phyloP scores from a whole-genome alignment of 2,113 vertebrate species.

The Nothobranchius furzeri region DNA sequence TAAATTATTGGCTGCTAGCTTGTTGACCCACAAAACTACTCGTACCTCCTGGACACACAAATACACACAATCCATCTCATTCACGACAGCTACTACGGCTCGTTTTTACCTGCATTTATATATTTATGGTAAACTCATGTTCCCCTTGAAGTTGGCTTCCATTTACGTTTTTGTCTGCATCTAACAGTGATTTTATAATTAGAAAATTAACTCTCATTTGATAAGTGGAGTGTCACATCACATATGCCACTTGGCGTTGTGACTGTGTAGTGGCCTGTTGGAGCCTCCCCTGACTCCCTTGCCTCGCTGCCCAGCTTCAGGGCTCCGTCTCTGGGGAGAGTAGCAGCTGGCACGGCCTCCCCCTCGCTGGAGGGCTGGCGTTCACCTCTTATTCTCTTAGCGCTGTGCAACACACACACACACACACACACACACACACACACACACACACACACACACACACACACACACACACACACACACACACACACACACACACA shows the following conservation, averaged over 20 bases:
- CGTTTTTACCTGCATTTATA: constrained; percentile 13
- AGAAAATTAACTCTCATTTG: constrained; percentile 52
- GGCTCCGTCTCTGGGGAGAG: constrained; percentile 70
- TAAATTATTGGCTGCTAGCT: constrained; percentile 97
- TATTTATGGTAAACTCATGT: background rate
- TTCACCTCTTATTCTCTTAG: constrained; percentile 57
- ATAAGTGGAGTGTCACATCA: constrained; percentile 60
- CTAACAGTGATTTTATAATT: constrained; percentile 26
- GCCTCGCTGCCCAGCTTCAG: constrained; percentile 73
- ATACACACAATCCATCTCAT: constrained; percentile 27
- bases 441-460: too few relatives aligned
- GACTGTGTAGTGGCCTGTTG: constrained; percentile 48
- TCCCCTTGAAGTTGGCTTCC: too few relatives aligned
- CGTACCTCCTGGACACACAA: constrained; percentile 81
- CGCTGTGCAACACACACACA: constrained; percentile 14
- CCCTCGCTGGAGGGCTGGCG: constrained; percentile 73
- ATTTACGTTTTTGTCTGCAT: too few relatives aligned
- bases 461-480: too few relatives aligned
- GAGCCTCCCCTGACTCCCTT: constrained; percentile 53
- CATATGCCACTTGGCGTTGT: constrained; percentile 67
- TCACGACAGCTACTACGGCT: constrained; percentile 20
- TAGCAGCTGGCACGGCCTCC: constrained; percentile 74
- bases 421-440: too few relatives aligned
- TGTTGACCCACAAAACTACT: constrained; percentile 91
- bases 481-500: constrained; percentile 10